These are phyloP conservation scores for Sciurus niger DNA, from an alignment of 2,113 vertebrate genomes.

Conservation along the genomic window DNA sequence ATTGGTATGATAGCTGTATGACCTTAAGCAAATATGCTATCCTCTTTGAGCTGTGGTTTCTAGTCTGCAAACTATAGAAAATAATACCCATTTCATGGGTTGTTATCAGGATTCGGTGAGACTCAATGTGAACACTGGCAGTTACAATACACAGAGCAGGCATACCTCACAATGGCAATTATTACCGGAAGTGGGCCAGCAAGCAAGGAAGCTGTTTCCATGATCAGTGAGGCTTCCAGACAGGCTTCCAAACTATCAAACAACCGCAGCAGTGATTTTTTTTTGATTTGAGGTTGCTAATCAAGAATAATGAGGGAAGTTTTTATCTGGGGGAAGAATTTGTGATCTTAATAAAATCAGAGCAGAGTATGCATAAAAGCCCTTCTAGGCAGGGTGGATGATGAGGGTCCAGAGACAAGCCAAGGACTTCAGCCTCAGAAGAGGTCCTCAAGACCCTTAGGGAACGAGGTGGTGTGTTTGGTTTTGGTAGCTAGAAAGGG, in stretches of 20 bases:
- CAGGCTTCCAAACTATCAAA: background rate
- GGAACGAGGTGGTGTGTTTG: background rate
- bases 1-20: constrained; percentile 4
- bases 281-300: background rate
- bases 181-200: background rate
- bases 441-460: background rate
- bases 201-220: background rate
- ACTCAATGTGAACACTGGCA: background rate
- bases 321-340: background rate
- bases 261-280: background rate
- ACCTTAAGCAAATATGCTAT: background rate
- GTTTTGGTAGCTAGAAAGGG: background rate
- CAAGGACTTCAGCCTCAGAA: background rate
- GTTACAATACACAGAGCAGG: rapidly evolving
- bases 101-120: background rate
- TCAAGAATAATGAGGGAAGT: background rate
- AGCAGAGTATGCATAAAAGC: background rate
- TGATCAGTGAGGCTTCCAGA: background rate
- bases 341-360: background rate
- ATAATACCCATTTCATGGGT: background rate
- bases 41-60: background rate
- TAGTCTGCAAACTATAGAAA: background rate
- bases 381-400: background rate
- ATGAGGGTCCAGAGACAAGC: background rate
- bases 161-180: background rate